These are phyloP conservation scores for Caradrina kadenii DNA, from an alignment of 2,888 invertebrate genomes.

Conservation along the genomic window DNA sequence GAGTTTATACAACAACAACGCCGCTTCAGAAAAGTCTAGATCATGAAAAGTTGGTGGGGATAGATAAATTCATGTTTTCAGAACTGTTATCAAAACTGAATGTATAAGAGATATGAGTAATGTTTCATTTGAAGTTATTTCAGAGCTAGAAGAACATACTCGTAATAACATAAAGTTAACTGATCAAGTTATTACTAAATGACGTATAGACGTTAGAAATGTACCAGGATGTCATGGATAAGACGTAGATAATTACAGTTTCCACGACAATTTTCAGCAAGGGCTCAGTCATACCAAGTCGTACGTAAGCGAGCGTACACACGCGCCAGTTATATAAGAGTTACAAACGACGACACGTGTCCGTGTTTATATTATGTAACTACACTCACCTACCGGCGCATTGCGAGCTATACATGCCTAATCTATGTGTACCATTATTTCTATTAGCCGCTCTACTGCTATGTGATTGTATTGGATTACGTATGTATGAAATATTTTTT, in stretches of 20 bases:
- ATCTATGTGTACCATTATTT: slow-evolving; percentile 55
- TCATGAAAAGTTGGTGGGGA: slow-evolving; percentile 47
- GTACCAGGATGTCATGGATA: slow-evolving; percentile 54
- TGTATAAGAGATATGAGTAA: slow-evolving; percentile 26
- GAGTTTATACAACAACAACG: slow-evolving; percentile 69
- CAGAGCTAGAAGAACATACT: slow-evolving; percentile 16
- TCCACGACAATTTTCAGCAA: slow-evolving; percentile 53
- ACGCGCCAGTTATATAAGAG: slow-evolving; percentile 72
- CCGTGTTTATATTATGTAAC: slow-evolving; percentile 82
- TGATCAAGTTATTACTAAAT: slow-evolving; percentile 17
- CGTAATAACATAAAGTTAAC: slow-evolving; percentile 4
- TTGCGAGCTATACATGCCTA: slow-evolving; percentile 51
- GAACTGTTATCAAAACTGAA: slow-evolving; percentile 42
- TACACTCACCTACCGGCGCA: slow-evolving; percentile 66
- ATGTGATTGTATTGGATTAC: slow-evolving; percentile 49
- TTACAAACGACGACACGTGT: slow-evolving; percentile 76
- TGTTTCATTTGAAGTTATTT: slow-evolving; percentile 19
- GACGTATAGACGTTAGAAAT: slow-evolving; percentile 16
- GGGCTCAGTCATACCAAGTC: slow-evolving; percentile 48
- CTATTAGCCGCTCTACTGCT: slow-evolving; percentile 56
- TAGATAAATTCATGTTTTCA: slow-evolving; percentile 41
- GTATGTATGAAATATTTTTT: slow-evolving; percentile 13
- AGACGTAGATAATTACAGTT: slow-evolving; percentile 54
- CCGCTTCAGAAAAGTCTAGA: slow-evolving; percentile 55
- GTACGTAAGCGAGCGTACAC: slow-evolving; percentile 65